Conservation (phyloP, 2,113 vertebrate genomes). For the Sinocyclocheilus anshuiensis region DNA sequence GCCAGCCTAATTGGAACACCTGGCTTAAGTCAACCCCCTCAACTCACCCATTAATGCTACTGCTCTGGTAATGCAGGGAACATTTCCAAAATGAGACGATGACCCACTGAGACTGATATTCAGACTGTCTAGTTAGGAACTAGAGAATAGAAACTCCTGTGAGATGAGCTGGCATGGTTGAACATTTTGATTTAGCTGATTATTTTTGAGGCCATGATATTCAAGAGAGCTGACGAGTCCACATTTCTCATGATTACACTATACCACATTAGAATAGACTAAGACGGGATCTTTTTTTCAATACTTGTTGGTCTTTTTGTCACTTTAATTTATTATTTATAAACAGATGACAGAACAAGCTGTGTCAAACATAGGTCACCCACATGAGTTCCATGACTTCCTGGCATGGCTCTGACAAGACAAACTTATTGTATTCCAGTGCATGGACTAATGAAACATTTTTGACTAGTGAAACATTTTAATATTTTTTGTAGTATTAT, state of each 20-base stretch:
- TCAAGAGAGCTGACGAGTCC: not conserved
- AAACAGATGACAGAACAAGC: not conserved
- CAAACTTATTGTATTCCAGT: no score
- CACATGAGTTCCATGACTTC: not conserved
- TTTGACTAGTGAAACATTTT: not conserved
- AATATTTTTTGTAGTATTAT: not conserved
- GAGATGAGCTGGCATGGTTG: not conserved
- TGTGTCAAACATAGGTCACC: not conserved
- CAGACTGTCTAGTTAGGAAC: constrained; percentile 4
- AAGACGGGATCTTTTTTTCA: not conserved
- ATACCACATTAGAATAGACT: not conserved
- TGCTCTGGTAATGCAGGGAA: constrained; percentile 56
- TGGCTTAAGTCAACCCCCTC: constrained; percentile 60
- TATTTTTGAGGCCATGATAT: not conserved
- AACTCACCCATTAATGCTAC: constrained; percentile 58
- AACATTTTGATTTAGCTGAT: not conserved
- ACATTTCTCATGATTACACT: not conserved
- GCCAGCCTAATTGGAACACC: constrained; percentile 72
- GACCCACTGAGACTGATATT: constrained; percentile 20
- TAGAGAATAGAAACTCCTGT: not conserved
- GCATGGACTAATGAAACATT: not conserved
- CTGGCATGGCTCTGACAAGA: not conserved
- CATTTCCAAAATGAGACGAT: constrained; percentile 39
- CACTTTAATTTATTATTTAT: not conserved
- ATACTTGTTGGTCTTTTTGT: not conserved